Base-by-base conservation (phyloP, 1,140 invertebrate species). In the Metopolophium dirhodum region DNA sequence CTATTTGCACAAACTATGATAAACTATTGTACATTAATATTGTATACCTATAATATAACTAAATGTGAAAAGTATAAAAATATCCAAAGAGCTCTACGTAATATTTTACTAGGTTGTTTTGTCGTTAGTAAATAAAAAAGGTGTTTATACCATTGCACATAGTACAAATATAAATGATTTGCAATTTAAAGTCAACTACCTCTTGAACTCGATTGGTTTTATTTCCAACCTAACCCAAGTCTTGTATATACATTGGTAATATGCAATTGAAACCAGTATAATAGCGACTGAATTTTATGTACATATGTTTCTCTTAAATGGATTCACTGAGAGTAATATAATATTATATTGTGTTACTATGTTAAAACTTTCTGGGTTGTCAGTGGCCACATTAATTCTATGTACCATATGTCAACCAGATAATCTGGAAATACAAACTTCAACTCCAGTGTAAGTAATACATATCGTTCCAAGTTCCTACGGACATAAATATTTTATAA, bases 371-470 rank as follows among this genome's bases (percentile, higher is more conserved):
- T 77, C 61, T 77, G 9, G 1, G n/a, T n/a, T n/a, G 11, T 77
- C 61, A 77, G 61, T 77, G 61, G 30, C 61, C 61, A 77, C 61
- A 77, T 77, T 77, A 77, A n/a, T n/a, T 68, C 61, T 77, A n/a
- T 77, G 61, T 14, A 68, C 23, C 30, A 30, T 68, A 68, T 68
- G 26, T n/a, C 30, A 11, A 68, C 61, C 61, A 68, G 30, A 68
- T 68, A 68, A 68, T 68, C 30, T 68, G 61, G 11, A 68, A 68
- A 68, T 68, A 68, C 26, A 68, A 68, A 77, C 61, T 77, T 77
- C n/a, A n/a, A 18, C 30, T 18, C 7, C 14, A 77, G 61, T 77
- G 14, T n/a, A 68, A 68, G 30, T n/a, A 68, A 68, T 77, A 18
- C 4, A 18, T 77, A n/a, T n/a, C 61, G n/a, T n/a, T 77, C 14